Evolutionary conservation across 2,113 vertebrate species (phyloP).

Genomic region (Columba livia): DNA sequence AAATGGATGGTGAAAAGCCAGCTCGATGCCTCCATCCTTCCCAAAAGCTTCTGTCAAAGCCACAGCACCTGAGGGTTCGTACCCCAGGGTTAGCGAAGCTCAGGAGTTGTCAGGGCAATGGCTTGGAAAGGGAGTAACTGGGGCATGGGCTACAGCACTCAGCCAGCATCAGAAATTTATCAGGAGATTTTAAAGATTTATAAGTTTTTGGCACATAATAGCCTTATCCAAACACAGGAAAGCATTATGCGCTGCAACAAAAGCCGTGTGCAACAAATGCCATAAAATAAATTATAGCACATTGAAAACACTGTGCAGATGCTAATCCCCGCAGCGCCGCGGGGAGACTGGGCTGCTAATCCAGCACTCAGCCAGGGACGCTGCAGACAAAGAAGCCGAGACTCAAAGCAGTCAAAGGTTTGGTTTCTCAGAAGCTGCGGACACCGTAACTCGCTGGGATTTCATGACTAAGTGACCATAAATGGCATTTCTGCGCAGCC

Average conservation of each 20-base stretch:
- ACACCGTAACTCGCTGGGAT: rapidly evolving
- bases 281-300: slow-evolving; percentile 7
- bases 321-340: background rate
- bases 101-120: background rate
- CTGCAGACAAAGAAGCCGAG: background rate
- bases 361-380: background rate
- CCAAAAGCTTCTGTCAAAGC: background rate
- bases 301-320: background rate
- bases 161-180: slow-evolving; percentile 36
- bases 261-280: background rate
- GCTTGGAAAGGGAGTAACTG: background rate
- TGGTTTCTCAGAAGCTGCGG: background rate
- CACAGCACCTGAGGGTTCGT: background rate
- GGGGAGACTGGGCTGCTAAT: background rate
- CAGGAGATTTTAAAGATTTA: slow-evolving; percentile 48
- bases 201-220: background rate
- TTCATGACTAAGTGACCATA: slow-evolving; percentile 18
- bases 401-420: background rate
- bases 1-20: background rate
- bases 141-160: background rate
- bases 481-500: background rate
- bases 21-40: background rate
- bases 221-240: slow-evolving; percentile 37
- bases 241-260: slow-evolving; percentile 39
- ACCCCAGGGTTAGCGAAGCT: background rate